These are phyloP conservation scores for Nasalis larvatus DNA, from an alignment of 2,113 vertebrate genomes.

Conservation along the genomic window DNA sequence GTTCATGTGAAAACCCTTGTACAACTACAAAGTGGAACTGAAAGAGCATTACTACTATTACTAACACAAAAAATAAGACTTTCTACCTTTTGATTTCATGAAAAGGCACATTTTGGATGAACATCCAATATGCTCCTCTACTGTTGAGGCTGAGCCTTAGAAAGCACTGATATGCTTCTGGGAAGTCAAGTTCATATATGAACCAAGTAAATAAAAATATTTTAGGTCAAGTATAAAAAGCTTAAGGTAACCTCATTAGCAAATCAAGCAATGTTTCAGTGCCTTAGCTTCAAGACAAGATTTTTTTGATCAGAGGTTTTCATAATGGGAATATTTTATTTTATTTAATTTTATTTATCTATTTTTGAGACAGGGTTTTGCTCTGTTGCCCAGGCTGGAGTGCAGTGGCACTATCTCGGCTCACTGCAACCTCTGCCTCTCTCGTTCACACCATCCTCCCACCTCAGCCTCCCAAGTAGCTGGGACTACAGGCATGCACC, in stretches of 20 bases:
- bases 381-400: background rate
- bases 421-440: no score
- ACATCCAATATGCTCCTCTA: background rate
- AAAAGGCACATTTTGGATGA: conserved; percentile 36
- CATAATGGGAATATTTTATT: background rate
- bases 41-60: background rate
- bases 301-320: background rate
- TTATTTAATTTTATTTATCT: background rate
- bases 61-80: background rate
- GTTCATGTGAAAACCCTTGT: background rate
- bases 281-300: background rate
- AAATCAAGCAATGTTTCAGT: background rate
- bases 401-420: no score
- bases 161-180: background rate
- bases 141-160: background rate
- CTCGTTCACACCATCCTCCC: no score
- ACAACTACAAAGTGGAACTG: background rate
- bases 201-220: conserved; percentile 41
- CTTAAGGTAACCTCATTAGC: conserved; percentile 52
- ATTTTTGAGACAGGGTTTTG: background rate
- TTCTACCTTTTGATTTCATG: conserved; percentile 1
- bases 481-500: no score
- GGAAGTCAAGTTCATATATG: conserved; percentile 1
- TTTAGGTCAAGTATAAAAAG: conserved; percentile 55
- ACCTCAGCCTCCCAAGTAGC: no score